Percentiles rank a stretch among this genome's conserved stretches.
Evolutionary conservation across 2,797 vertebrate species (phyloP).

Genomic region (Cottoperca gobio): DNA sequence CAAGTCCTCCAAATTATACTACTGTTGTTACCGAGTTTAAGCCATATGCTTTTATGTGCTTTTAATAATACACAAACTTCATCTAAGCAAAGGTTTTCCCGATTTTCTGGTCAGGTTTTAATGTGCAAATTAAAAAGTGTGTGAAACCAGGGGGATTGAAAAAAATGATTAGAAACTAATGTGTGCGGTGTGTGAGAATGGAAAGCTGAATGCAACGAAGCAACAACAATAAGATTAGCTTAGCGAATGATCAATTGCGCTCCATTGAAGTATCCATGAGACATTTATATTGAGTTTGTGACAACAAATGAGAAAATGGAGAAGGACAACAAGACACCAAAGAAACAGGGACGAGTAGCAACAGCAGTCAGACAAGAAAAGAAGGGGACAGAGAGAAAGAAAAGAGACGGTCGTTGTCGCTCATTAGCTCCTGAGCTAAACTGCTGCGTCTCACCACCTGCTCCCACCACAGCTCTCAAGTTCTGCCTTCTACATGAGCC

Average conservation of each 20-base stretch:
- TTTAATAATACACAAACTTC: neutral
- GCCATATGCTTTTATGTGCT: neutral
- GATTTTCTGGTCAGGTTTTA: neutral
- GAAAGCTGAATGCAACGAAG: neutral
- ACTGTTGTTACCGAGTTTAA: no score
- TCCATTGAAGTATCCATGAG: neutral
- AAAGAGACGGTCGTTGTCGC: constrained; percentile 35
- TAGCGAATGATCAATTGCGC: neutral
- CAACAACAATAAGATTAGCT: neutral
- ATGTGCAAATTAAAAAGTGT: neutral
- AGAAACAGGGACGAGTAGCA: neutral
- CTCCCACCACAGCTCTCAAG: constrained; percentile 74
- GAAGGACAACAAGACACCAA: neutral
- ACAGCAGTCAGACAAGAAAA: neutral
- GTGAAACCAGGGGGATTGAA: neutral
- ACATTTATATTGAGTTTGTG: neutral
- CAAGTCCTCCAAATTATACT: no score
- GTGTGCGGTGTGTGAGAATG: neutral
- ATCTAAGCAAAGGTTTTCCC: neutral
- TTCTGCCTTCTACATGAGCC: constrained; percentile 86
- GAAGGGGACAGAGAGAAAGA: neutral
- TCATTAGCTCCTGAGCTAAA: constrained; percentile 68
- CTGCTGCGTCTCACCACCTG: constrained; percentile 46
- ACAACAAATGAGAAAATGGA: neutral
- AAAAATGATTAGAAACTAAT: no score